Evolutionary conservation across 2,888 invertebrate genomes (phyloP).

Genomic region (Clusia tigrina): DNA sequence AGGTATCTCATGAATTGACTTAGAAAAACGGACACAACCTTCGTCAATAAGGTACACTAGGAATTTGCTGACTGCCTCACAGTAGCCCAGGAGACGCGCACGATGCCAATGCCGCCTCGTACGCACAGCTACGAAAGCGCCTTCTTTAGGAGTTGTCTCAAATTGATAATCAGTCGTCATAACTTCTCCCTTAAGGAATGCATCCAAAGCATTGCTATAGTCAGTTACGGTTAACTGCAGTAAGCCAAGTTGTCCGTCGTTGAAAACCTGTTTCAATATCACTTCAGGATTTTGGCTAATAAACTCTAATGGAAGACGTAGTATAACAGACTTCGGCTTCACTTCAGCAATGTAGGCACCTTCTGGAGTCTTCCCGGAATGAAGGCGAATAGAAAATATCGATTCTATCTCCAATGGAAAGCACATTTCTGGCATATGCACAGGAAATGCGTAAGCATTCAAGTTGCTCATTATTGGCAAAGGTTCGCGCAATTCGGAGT

Average conservation of each 20-base stretch:
- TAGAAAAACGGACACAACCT: slow-evolving; percentile 37
- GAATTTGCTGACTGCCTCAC: too few relatives aligned
- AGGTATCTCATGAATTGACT: slow-evolving; percentile 38
- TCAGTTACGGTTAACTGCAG: slow-evolving; percentile 29
- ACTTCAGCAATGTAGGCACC: slow-evolving; percentile 37
- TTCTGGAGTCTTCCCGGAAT: slow-evolving; percentile 25
- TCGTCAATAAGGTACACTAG: slow-evolving; percentile 42
- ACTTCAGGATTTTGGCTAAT: slow-evolving; percentile 27
- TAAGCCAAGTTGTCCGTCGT: slow-evolving; percentile 36
- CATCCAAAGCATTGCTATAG: slow-evolving; percentile 12
- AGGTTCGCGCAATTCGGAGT: slow-evolving; percentile 36
- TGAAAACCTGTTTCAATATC: slow-evolving; percentile 34
- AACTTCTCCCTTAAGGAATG: slow-evolving; percentile 29
- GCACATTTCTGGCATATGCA: slow-evolving; percentile 27
- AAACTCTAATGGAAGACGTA: slow-evolving; percentile 30
- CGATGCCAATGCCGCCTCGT: slow-evolving; percentile 40
- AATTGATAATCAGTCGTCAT: slow-evolving; percentile 19
- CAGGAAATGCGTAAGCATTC: slow-evolving; percentile 43
- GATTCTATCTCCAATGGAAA: slow-evolving; percentile 38
- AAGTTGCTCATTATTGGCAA: slow-evolving; percentile 46
- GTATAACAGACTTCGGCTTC: slow-evolving; percentile 31
- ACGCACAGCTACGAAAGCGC: slow-evolving; percentile 38
- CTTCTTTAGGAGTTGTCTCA: slow-evolving; percentile 29
- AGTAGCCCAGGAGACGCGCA: slow-evolving; percentile 35
- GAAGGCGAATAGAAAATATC: slow-evolving; percentile 35